phyloP scores from a whole-genome alignment of 2,888 invertebrate genomes.

The Lathronympha strigana region DNA sequence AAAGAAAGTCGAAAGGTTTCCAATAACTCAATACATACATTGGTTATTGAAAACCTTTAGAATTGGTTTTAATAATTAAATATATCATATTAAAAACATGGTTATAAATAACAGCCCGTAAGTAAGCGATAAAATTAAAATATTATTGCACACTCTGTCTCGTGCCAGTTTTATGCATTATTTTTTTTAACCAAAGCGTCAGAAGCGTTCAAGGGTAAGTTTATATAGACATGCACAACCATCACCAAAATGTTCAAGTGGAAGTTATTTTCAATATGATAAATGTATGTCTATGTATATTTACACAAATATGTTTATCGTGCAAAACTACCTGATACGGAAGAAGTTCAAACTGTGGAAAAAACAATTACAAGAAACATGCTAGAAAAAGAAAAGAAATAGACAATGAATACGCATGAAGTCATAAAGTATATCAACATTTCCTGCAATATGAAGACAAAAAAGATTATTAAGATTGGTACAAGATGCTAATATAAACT shows the following conservation, averaged over 20 bases:
- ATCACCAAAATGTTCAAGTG: slow-evolving; percentile 67
- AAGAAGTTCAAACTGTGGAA: slow-evolving; percentile 78
- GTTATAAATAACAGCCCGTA: slow-evolving; percentile 52
- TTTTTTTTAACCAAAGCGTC: slow-evolving; percentile 68
- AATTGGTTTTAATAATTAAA: not conserved
- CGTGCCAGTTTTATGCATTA: slow-evolving; percentile 79
- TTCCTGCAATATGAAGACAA: slow-evolving; percentile 84
- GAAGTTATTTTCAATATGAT: slow-evolving; percentile 60
- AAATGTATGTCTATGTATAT: slow-evolving; percentile 52
- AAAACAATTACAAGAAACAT: slow-evolving; percentile 73
- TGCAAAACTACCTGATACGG: slow-evolving; percentile 79
- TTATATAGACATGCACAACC: slow-evolving; percentile 62
- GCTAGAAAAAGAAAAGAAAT: slow-evolving; percentile 77
- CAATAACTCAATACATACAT: not conserved
- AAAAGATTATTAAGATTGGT: slow-evolving; percentile 78
- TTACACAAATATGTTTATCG: slow-evolving; percentile 71
- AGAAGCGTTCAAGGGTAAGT: slow-evolving; percentile 63
- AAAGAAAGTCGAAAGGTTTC: not conserved
- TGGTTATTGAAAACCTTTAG: not conserved
- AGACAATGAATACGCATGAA: slow-evolving; percentile 77
- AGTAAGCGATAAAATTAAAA: slow-evolving; percentile 62
- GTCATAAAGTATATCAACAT: slow-evolving; percentile 79
- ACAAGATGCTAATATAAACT: slow-evolving; percentile 74
- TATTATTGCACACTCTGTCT: slow-evolving; percentile 79
- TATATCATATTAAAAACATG: slow-evolving; percentile 29